These are phyloP conservation scores for Craterocephalus amniculus DNA, from an alignment of 2,797 vertebrate genomes.

Conservation along the genomic window DNA sequence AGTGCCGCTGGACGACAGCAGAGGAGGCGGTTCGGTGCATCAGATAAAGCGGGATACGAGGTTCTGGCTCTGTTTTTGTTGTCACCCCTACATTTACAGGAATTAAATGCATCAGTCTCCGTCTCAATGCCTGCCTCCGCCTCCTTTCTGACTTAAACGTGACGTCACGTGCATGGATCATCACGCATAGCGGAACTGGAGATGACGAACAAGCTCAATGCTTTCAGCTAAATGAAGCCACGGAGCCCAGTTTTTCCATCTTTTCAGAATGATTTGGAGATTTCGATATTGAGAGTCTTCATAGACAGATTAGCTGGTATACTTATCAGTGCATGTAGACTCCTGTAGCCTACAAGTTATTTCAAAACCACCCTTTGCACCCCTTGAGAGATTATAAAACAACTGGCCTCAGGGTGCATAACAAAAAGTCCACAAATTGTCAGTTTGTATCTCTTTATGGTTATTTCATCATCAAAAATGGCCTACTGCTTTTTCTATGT, in stretches of 20 bases:
- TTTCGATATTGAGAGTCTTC: not conserved
- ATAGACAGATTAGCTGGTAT: not conserved
- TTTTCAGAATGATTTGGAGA: not conserved
- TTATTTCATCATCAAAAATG: not conserved
- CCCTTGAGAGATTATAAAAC: too few species aligned
- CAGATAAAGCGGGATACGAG: not conserved
- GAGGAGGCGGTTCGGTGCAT: not conserved
- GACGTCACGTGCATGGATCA: conserved; percentile 50
- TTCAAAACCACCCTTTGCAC: too few species aligned
- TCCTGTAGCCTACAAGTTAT: too few species aligned
- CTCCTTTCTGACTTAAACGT: conserved; percentile 54
- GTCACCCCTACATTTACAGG: conserved; percentile 16
- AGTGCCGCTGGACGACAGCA: conserved; percentile 17
- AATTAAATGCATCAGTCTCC: conserved; percentile 7
- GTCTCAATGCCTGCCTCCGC: conserved; percentile 26
- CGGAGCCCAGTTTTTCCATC: not conserved
- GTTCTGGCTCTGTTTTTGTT: conserved; percentile 18
- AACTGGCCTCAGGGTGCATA: too few species aligned
- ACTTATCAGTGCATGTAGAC: too few species aligned
- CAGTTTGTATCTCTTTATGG: not conserved
- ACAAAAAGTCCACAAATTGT: too few species aligned
- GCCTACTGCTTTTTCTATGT: not conserved
- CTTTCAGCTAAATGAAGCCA: not conserved
- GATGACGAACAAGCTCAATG: conserved; percentile 18
- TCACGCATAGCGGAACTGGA: conserved; percentile 30